Evolutionary conservation across 2,797 vertebrate species (phyloP).

Genomic region (Megalops cyprinoides): DNA sequence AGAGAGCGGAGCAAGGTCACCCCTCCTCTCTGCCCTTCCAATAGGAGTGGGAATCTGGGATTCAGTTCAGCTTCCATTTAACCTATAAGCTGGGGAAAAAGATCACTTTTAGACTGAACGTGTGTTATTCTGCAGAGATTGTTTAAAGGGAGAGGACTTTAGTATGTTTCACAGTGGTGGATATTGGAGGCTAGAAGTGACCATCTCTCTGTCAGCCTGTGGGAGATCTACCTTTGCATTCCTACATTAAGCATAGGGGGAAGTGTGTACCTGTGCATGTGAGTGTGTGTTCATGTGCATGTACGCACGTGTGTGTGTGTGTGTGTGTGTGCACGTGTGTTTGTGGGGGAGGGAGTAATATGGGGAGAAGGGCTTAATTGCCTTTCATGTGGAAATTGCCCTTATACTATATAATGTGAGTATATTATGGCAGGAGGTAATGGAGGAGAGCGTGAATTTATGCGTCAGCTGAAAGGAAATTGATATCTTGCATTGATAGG

Average conservation of each 20-base stretch:
- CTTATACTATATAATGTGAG: neutral
- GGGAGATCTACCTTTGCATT: neutral
- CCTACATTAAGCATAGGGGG: neutral
- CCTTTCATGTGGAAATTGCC: slow-evolving; percentile 1
- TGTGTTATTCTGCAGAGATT: neutral
- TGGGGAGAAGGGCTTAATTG: neutral
- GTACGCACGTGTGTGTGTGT: neutral
- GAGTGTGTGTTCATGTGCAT: neutral
- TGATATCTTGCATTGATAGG: neutral
- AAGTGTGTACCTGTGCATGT: neutral
- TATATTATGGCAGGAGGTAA: neutral
- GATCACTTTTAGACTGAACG: neutral
- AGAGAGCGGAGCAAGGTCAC: neutral
- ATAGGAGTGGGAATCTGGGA: neutral
- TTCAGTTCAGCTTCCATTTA: neutral
- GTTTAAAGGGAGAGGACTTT: neutral
- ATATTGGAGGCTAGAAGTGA: neutral
- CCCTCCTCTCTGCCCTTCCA: neutral
- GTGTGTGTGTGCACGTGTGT: slow-evolving; percentile 6
- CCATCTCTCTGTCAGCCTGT: slow-evolving; percentile 8
- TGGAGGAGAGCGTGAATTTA: neutral
- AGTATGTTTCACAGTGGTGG: neutral
- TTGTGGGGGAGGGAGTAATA: neutral
- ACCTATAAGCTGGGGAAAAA: neutral
- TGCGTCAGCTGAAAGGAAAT: too few relatives aligned